A percentile compares a stretch with the other conserved stretches of the same genome.
Evolutionary conservation across 2,113 vertebrate species (phyloP).

Genomic region (Lontra canadensis): DNA sequence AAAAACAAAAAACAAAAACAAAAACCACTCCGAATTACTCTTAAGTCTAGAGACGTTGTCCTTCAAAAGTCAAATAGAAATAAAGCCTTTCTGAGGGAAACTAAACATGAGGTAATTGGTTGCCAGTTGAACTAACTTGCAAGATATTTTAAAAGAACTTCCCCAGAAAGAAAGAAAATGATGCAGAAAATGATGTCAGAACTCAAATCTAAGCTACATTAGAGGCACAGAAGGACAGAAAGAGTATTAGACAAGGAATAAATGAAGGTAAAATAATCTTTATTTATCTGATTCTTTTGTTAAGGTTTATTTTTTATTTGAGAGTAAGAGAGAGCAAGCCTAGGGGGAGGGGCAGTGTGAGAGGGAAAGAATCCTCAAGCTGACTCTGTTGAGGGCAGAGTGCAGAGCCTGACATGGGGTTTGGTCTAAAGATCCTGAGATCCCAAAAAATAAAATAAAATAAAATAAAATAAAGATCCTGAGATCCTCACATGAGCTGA

Average conservation of each 20-base stretch:
- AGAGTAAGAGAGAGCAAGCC: no score
- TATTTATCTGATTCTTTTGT: no score
- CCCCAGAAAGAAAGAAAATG: not conserved
- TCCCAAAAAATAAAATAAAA: no score
- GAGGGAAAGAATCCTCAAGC: no score
- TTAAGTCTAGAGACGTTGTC: not conserved
- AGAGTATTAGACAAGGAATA: not conserved
- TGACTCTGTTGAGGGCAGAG: no score
- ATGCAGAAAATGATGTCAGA: not conserved
- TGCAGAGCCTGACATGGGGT: no score
- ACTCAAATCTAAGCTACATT: not conserved
- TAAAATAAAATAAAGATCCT: no score
- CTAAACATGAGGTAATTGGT: not conserved
- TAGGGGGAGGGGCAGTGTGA: rapidly evolving
- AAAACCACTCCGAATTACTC: not conserved
- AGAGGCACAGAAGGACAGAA: not conserved
- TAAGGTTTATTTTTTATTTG: no score
- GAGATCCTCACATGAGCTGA: no score
- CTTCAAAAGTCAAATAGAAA: not conserved
- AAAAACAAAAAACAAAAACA: not conserved
- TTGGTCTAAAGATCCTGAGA: no score
- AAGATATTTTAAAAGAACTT: not conserved
- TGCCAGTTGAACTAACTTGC: not conserved
- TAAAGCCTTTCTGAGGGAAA: not conserved
- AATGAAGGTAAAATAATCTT: not conserved